Evolutionary conservation across 2,797 vertebrate species (phyloP).

Genomic region (Paedocypris micromegethes): DNA sequence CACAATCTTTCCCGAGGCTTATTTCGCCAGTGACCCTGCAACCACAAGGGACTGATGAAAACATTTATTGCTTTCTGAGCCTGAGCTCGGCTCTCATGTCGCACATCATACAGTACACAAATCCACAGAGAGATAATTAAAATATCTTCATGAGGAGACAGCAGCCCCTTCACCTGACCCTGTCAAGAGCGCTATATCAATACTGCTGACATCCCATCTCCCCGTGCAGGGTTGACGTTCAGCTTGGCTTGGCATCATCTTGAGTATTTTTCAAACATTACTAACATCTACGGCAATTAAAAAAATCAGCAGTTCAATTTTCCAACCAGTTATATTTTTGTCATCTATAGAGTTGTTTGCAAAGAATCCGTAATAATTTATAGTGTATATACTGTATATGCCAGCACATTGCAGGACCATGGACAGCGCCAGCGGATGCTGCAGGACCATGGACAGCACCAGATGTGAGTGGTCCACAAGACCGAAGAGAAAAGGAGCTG

Average conservation of each 20-base stretch:
- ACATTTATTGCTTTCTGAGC: slow-evolving; percentile 39
- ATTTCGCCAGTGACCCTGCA: slow-evolving; percentile 19
- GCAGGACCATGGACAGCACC: no score
- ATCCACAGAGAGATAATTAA: slow-evolving; percentile 47
- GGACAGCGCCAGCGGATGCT: no score
- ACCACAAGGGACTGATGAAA: slow-evolving; percentile 35
- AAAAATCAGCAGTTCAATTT: no score
- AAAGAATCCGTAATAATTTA: no score
- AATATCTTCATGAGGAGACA: slow-evolving; percentile 29
- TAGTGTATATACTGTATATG: no score
- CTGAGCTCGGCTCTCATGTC: slow-evolving; percentile 23
- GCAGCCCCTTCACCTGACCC: slow-evolving; percentile 38
- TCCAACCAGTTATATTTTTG: no score
- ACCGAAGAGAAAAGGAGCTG: no score
- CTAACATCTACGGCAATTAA: neutral
- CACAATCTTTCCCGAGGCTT: slow-evolving; percentile 21
- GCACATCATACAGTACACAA: slow-evolving; percentile 41
- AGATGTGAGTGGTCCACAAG: no score
- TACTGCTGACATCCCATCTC: slow-evolving; percentile 35
- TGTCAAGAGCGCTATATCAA: slow-evolving; percentile 42
- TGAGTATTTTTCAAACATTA: neutral
- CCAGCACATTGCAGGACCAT: no score
- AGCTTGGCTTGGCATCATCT: slow-evolving; percentile 9
- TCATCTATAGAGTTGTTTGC: no score
- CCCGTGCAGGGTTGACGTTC: slow-evolving; percentile 26